These are phyloP conservation scores for Vimba vimba DNA, from an alignment of 2,113 vertebrate species.

Conservation along the genomic window DNA sequence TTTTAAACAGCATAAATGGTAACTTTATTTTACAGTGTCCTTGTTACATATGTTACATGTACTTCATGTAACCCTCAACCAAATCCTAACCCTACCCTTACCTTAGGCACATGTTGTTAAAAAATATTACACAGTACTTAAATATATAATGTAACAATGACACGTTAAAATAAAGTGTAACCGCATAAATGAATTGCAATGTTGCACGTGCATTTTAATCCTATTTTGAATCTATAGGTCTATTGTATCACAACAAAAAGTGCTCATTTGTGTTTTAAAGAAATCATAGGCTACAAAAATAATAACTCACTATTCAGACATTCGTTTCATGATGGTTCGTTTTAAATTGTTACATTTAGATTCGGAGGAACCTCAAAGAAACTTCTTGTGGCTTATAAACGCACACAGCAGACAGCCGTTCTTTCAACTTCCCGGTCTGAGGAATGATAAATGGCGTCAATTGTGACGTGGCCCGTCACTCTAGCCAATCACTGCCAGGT, in stretches of 20 bases:
- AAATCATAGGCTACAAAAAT: background rate
- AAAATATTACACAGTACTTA: too few relatives aligned
- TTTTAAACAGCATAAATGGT: background rate
- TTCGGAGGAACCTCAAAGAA: background rate
- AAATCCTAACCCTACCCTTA: too few relatives aligned
- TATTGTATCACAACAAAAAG: background rate
- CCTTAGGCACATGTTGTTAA: too few relatives aligned
- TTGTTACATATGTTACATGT: too few relatives aligned
- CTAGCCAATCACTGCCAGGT: slow-evolving; percentile 82
- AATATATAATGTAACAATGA: too few relatives aligned
- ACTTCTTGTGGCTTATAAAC: background rate
- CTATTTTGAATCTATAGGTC: background rate
- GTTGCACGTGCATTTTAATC: background rate
- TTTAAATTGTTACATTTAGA: background rate
- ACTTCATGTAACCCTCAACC: too few relatives aligned
- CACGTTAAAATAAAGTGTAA: too few relatives aligned
- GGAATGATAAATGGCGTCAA: slow-evolving; percentile 71
- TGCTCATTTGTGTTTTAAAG: background rate
- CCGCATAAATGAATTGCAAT: background rate
- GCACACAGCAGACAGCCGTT: slow-evolving; percentile 12
- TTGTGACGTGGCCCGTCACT: slow-evolving; percentile 77
- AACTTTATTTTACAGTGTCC: too few relatives aligned
- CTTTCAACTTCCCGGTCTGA: slow-evolving; percentile 67
- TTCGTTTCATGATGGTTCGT: background rate
- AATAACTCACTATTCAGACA: background rate